Evolutionary conservation across 1,140 invertebrate species (phyloP), one percentile per base, ranked within the genome.

Genomic region (Acromyrmex heyeri): DNA sequence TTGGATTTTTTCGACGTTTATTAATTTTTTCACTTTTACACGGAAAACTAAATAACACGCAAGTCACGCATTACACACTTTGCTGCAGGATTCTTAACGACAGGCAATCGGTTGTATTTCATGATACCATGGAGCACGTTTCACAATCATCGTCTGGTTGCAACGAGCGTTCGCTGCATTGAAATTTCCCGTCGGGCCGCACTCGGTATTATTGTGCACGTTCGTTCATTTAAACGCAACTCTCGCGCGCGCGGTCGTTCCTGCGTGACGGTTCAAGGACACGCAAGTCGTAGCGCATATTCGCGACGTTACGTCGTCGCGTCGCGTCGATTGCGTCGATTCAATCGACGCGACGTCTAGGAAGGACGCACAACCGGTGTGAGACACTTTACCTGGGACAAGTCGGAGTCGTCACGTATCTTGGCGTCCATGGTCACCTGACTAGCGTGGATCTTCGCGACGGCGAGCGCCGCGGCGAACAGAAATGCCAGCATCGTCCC

Each of bases 321-420:
- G 34, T 10, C 18, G n/a, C 53, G 4, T 24, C 27, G 24, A 24
- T 24, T 24, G 34, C 50, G 24, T 4, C 7, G 50, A n/a, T 0
- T 14, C 3, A 10, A 10, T 44, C 8, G 38, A 12, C 38, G 14
- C 12, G n/a, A 27, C 16, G 4, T 50, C 48, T 16, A 16, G 53
- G 53, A 18, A 55, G 53, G 14, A 55, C n/a, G 16, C n/a, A 21
- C 55, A 57, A 21, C n/a, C 55, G 55, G n/a, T 21, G 2, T 57
- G 55, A 57, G 6, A 57, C n/a, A n/a, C n/a, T 57, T 57, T 78
- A 95, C 95, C 95, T 95, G 92, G 72, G 95, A 95, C 70, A 95
- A 92, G 69, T 95, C 93, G 65, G 93, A 85, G 86, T 95, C 95
- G 24, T 94, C 93, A 30, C 94, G 92, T 44, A 95, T 95, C 91